Base-by-base conservation (phyloP, 1,140 invertebrate species). In the Drosophila orosa region DNA sequence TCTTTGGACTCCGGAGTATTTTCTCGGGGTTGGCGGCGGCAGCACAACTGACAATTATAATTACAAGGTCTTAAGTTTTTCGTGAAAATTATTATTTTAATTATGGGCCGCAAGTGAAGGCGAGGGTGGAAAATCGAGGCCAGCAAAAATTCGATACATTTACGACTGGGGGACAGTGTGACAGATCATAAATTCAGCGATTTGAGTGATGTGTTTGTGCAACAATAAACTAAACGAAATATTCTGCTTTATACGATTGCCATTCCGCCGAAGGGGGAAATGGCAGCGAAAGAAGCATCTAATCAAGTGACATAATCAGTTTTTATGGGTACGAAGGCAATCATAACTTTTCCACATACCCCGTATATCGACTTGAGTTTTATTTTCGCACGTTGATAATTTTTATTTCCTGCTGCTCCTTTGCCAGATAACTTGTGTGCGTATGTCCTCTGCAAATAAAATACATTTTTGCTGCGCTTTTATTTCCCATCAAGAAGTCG, bases 1-100 rank as follows among this genome's bases (percentile, higher is more conserved):
- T 65, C 10, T 35, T n/a, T 5, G 27, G 25, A 29, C 48, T 40
- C 35, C 22, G 0, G 22, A 55, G 39, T 47, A 29, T 56, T 57
- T 61, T 62, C 19, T 69, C 19, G 61, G 84, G 84, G 80, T 84
- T 80, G 84, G 31, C 50, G n/a, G 25, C 45, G 84, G 48, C 13
- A n/a, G 67, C 66, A 65, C 75, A 85, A 89, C 84, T 89, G 84
- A 89, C 84, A 87, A 89, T 89, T 87, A 87, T 89, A 87, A 87
- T 87, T 87, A 87, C 84, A 89, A 78, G 68, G 84, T 89, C 84
- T 87, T 87, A 89, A 84, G 84, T 84, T 87, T 87, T 87, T 83
- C 83, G 63, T 87, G 74, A 87, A 87, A 84, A 87, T 87, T 87
- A 87, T 87, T 89, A 87, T 86, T 86, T 87, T 87, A 87, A 87